Base-by-base conservation (phyloP, 35 echinoderm and acorn worm species). In the Holothuria glaberrima region DNA sequence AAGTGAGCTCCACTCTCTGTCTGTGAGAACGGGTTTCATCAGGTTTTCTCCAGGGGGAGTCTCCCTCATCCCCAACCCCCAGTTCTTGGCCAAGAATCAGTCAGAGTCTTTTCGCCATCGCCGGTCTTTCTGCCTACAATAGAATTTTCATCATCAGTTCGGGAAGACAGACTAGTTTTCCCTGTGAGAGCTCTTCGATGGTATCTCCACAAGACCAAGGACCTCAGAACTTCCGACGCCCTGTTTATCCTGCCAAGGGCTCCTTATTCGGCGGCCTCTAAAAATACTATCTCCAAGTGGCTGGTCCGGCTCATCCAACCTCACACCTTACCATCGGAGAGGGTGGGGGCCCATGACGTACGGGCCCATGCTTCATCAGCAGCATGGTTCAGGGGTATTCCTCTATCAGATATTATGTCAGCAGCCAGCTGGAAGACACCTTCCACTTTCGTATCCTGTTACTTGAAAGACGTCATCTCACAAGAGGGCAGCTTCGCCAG, bases 31-130 rank as follows among this genome's bases (percentile, higher is more conserved):
- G 12, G 90, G 69, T 2, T 41, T 63, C 30, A 85, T 86, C 66
- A 34, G 90, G 19, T 86, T 75, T 30, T 27, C 25, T 2, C 6
- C 25, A 24, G 34, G 19, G 5, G 71, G 71, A 3, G 71, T 75
- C 30, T 21, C 26, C 4, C 6, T 75, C 4, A 2, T 75, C 19
- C 71, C 71, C 26, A 36, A 36, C 5, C 25, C 71, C 1, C 19
- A 19, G 17, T 75, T 75, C 71, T 36, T 75, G 34, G 71, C 71
- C 19, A 75, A 75, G 34, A 75, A 91, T 38, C 89, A 83, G 63
- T 82, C 76, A 7, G 21, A 38, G 19, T 19, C 19, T 57, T 71
- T 61, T 19, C 34, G 0, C 88, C 74, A 9, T 16, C 35, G 6
- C 30, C 18, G 4, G 41, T 59, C 24, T 91, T 91, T 56, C 26